Evolutionary conservation across 2,113 vertebrate species (phyloP).

Genomic region (Myiozetetes cayanensis): DNA sequence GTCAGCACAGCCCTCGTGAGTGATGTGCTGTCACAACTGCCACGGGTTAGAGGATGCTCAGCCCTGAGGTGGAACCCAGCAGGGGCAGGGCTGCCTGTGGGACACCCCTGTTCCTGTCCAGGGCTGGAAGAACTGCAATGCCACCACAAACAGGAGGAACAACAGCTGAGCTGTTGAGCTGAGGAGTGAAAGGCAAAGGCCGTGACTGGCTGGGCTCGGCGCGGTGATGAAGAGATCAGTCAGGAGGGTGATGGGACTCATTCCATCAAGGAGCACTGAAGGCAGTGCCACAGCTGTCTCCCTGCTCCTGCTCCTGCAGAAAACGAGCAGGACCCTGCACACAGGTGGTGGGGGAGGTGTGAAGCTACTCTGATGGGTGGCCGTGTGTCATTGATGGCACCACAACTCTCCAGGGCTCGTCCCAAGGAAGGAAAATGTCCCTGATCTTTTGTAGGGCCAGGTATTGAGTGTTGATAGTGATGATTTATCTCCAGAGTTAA

Average conservation of each 20-base stretch:
- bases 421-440: background rate
- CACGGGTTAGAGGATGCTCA: background rate
- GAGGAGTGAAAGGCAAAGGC: background rate
- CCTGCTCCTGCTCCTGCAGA: background rate
- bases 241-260: background rate
- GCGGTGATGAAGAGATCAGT: background rate
- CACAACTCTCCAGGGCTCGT: accelerated
- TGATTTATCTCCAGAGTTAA: background rate
- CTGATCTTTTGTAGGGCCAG: background rate
- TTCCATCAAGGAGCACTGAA: accelerated
- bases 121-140: background rate
- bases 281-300: accelerated
- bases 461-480: background rate
- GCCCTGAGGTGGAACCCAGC: background rate
- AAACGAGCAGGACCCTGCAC: accelerated
- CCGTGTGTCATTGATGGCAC: background rate
- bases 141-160: accelerated
- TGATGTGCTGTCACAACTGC: accelerated
- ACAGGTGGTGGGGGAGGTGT: accelerated
- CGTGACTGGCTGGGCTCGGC: accelerated
- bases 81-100: accelerated
- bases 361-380: accelerated
- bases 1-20: accelerated
- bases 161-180: accelerated
- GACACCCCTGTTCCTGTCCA: background rate